These are phyloP conservation scores for Sardina pilchardus DNA, from an alignment of 2,113 vertebrate genomes.

Conservation along the genomic window DNA sequence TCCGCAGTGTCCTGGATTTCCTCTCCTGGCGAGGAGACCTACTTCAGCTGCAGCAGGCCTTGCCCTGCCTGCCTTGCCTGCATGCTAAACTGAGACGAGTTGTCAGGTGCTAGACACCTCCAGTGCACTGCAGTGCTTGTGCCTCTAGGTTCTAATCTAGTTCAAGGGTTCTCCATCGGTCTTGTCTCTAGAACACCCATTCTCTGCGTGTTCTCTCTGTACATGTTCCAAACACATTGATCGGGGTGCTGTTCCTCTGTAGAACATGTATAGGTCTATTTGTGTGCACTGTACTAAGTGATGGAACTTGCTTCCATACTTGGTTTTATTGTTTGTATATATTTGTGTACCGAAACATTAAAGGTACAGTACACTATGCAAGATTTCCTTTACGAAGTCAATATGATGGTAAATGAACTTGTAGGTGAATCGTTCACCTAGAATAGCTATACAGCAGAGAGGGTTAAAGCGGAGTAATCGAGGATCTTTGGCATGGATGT, in stretches of 20 bases:
- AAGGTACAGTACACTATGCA: no score
- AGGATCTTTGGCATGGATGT: no score
- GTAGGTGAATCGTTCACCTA: no score
- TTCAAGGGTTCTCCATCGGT: neutral
- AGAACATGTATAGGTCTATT: neutral
- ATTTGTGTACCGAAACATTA: no score
- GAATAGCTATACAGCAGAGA: no score
- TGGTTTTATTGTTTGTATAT: neutral
- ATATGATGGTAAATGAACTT: no score
- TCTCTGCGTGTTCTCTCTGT: neutral
- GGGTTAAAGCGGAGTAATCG: no score
- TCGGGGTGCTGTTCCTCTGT: neutral
- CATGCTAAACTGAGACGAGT: neutral
- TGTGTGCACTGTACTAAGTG: no score
- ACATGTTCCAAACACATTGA: neutral
- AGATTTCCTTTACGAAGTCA: no score
- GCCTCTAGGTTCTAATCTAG: neutral
- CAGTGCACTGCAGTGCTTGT: neutral
- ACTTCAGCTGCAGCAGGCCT: conserved; percentile 4
- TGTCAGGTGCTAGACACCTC: neutral
- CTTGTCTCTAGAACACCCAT: neutral
- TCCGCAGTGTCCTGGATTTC: conserved; percentile 47
- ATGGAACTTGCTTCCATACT: no score
- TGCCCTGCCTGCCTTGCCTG: no score
- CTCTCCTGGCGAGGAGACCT: conserved; percentile 23